Evolutionary conservation across 2,113 vertebrate species (phyloP), one percentile per base, ranked within the genome.

Genomic region (Pseudopodoces humilis): DNA sequence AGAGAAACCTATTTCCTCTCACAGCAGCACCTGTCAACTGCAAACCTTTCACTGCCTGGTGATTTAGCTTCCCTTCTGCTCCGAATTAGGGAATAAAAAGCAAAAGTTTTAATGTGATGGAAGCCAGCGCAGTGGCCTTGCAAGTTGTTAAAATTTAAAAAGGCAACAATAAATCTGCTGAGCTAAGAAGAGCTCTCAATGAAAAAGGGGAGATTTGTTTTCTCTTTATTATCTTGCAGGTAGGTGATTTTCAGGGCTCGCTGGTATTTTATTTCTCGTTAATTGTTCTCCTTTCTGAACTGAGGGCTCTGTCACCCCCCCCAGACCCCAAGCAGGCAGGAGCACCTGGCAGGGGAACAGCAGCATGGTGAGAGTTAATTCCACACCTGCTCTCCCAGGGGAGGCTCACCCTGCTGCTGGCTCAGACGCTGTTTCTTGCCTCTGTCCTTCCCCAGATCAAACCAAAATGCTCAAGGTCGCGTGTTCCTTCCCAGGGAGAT

Each of bases 151-250:
- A 82, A 90, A 88, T 91, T 96, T 92, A 41, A 88, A 95, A 90
- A 93, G 94, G 82, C 64, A 80, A 65, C 84, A 68, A 83, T 94
- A 97, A 96, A 94, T 96, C 93, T 92, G 92, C 92, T 92, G 90
- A 88, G 64, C 63, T 86, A 63, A 91, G 78, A 87, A 59, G 62
- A 79, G 58, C 43, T 79, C 86, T 87, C 77, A 55, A 71, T 88
- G 68, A 89, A 76, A 75, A 72, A 23, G 24, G 53, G 69, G 55
- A 75, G 92, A 88, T 86, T 96, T 92, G 82, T 93, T 96, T 90
- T 86, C 81, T 67, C 33, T 89, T 96, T 91, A 89, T 91, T 92
- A 39, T 84, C 92, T 94, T 81, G 44, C 85, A 93, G 94, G 92
- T 93, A 93, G 94, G 92, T 93, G 92, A 86, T 95, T 95, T 93